A percentile compares a stretch with the other conserved stretches of the same genome.
Conservation (phyloP, 2,113 vertebrate species). For the Tragelaphus strepsiceros region DNA sequence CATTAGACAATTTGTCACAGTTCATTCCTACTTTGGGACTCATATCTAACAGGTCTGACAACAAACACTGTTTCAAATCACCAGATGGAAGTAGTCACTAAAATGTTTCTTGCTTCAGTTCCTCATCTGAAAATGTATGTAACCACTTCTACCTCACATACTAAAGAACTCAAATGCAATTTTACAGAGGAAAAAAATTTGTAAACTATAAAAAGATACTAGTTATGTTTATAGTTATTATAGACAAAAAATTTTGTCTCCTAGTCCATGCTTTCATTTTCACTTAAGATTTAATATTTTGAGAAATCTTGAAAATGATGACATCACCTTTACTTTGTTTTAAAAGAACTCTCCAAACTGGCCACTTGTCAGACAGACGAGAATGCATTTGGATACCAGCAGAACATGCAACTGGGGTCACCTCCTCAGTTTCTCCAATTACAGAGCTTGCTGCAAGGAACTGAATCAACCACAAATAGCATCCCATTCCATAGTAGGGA, state of each 20-base stretch:
- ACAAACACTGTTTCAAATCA: background rate
- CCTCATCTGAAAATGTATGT: background rate
- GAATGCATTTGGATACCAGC: constrained; percentile 79
- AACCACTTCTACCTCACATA: background rate
- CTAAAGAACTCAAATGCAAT: background rate
- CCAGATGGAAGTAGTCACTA: background rate
- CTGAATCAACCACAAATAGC: constrained; percentile 83
- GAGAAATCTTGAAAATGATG: background rate
- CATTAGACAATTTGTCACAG: background rate
- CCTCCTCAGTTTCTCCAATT: constrained; percentile 80
- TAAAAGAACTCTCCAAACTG: constrained; percentile 62
- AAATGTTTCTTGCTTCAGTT: background rate
- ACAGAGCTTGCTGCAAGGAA: constrained; percentile 79
- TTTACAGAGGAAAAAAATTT: background rate
- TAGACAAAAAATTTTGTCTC: background rate
- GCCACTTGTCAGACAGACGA: constrained; percentile 76
- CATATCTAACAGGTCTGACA: background rate
- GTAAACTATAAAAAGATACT: background rate
- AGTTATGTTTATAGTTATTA: background rate
- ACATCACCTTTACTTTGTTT: constrained; percentile 27
- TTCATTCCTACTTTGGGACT: background rate
- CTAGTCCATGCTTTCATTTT: background rate
- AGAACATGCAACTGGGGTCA: constrained; percentile 77
- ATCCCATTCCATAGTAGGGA: constrained; percentile 66
- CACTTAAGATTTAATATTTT: background rate